Evolutionary conservation across 1,140 invertebrate species (phyloP).

Genomic region (Neomicropteryx cornuta): DNA sequence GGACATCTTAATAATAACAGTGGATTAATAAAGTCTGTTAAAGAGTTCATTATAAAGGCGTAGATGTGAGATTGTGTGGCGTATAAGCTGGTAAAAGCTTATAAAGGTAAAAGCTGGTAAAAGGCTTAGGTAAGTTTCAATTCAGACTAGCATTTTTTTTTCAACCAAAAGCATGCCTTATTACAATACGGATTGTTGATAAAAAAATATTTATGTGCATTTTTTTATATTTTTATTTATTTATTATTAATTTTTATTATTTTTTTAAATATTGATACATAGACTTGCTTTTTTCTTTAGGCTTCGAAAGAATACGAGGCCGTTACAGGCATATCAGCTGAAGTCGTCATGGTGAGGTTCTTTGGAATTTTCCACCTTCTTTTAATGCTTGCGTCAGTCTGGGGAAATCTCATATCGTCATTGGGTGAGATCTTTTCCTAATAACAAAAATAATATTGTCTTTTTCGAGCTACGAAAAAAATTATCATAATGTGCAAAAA

Average conservation of each 20-base stretch:
- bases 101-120: no score
- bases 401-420: conserved; percentile 81
- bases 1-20: no score
- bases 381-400: conserved; percentile 75
- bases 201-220: conserved; percentile 1
- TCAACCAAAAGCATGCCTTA: no score
- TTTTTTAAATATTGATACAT: neutral
- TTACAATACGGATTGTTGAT: neutral
- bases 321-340: conserved; percentile 43
- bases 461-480: no score
- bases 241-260: neutral
- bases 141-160: no score
- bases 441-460: no score
- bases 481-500: no score
- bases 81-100: no score
- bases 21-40: no score
- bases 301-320: conserved; percentile 48
- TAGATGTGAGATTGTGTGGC: no score
- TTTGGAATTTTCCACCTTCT: conserved; percentile 80
- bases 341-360: conserved; percentile 61
- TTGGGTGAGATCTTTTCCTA: conserved; percentile 32
- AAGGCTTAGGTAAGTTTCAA: no score
- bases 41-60: no score
- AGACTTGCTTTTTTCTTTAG: conserved; percentile 7
- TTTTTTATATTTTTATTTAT: conserved; percentile 1